A percentile compares a stretch with the other conserved stretches of the same genome.
These are phyloP conservation scores for Otis tarda DNA, from an alignment of 2,113 vertebrate species.

Conservation along the genomic window DNA sequence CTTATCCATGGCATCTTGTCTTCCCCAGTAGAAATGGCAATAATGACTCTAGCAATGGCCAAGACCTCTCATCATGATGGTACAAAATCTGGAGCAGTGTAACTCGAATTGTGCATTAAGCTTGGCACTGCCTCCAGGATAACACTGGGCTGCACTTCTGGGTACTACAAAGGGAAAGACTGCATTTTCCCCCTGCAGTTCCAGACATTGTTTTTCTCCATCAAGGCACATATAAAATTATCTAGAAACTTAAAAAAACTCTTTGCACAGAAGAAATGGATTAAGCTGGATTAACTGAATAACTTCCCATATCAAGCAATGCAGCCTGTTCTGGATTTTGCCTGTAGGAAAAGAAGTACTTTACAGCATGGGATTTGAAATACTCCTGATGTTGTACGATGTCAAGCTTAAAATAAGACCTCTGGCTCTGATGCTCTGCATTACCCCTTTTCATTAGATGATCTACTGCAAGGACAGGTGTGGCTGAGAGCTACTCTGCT, in stretches of 20 bases:
- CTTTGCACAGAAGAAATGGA: not conserved
- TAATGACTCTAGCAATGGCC: not conserved
- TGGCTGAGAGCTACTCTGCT: not conserved
- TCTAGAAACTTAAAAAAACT: not conserved
- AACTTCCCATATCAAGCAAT: not conserved
- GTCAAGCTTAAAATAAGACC: not conserved
- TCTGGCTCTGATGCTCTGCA: not conserved
- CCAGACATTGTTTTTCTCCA: not conserved
- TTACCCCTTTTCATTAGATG: not conserved
- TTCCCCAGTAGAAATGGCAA: not conserved
- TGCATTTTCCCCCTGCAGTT: not conserved
- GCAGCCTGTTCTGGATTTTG: not conserved
- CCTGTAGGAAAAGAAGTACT: not conserved
- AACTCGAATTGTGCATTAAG: not conserved
- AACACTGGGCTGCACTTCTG: not conserved
- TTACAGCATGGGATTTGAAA: not conserved
- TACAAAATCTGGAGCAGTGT: not conserved
- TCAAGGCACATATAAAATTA: not conserved
- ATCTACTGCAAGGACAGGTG: not conserved
- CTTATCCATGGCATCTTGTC: not conserved
- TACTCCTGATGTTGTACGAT: not conserved
- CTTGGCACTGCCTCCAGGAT: not conserved
- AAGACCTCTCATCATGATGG: not conserved
- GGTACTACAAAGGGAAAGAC: not conserved
- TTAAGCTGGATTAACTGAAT: not conserved